Base-by-base conservation (phyloP, 2,888 invertebrate genomes). In the Harpagoxenus sublaevis region DNA sequence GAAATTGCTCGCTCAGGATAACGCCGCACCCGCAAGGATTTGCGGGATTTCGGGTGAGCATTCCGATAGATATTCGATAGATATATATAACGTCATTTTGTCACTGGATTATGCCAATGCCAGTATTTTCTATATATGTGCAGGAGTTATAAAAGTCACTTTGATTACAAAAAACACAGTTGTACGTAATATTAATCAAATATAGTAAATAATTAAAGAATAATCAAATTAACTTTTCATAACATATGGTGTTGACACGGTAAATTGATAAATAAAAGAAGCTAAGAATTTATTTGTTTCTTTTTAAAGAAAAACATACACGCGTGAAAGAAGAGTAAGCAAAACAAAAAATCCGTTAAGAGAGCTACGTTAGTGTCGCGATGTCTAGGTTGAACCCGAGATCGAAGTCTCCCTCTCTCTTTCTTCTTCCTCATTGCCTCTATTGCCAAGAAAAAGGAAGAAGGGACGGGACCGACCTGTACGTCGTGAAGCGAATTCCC, bases 141-240 rank as follows among this genome's bases (percentile, higher is more conserved):
- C 23, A 23, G 3, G 15, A 31, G 9, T 65, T 28, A 28, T 18
- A 4, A n/a, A 65, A 28, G 31, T 23, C 48, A 23, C 35, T 66
- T 39, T 8, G 8, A 35, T 62, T 28, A 35, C 15, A 3, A 66
- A 3, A 66, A 42, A 31, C 31, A 51, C 6, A 15, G 12, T 4
- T 12, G 15, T 23, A 15, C n/a, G 31, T 84, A 83, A 77, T 79
- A 88, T 86, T 88, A 84, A 89, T 86, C 81, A 83, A 89, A 84
- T 84, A 86, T 85, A 57, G 1, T 31, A 45, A 10, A 42, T 74
- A 92, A 91, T 90, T 87, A 89, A 90, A 90, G 91, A 63, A 63
- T 90, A 89, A 93, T 92, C 92, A 93, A 93, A 93, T 93, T 93
- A 90, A 92, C 92, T 93, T 93, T 92, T 91, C 92, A 92, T 93